Conservation (phyloP, 1,140 invertebrate genomes). For the Cydia amplana region DNA sequence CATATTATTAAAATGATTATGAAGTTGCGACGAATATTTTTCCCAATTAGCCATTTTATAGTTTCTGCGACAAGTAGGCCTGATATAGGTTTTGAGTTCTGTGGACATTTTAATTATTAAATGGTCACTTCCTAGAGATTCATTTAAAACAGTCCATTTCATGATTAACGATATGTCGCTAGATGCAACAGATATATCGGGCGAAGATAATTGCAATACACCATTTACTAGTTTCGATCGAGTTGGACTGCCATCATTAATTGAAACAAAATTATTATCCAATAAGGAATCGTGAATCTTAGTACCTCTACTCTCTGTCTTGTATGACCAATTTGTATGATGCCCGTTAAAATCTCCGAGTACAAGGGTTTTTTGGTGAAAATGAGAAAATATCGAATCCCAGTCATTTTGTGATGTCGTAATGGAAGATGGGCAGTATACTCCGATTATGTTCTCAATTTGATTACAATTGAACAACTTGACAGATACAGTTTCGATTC, state of each 20-base stretch:
- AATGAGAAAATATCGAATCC: constrained; percentile 18
- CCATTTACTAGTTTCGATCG: constrained; percentile 26
- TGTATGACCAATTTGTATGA: too few relatives aligned
- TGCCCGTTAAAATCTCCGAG: too few relatives aligned
- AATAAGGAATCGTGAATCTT: not conserved
- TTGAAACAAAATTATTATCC: constrained; percentile 6
- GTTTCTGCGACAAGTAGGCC: too few relatives aligned
- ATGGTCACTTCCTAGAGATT: too few relatives aligned
- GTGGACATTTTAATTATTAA: too few relatives aligned
- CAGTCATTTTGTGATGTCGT: constrained; percentile 2
- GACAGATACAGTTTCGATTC: constrained; percentile 13
- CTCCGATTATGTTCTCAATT: constrained; percentile 18
- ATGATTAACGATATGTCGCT: too few relatives aligned
- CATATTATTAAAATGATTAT: too few relatives aligned
- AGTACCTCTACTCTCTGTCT: constrained; percentile 9
- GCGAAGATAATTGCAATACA: constrained; percentile 9
- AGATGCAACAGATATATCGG: not conserved
- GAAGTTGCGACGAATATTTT: too few relatives aligned
- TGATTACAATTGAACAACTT: constrained; percentile 10
- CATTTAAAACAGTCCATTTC: too few relatives aligned
- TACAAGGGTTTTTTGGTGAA: not conserved
- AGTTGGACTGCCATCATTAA: constrained; percentile 25
- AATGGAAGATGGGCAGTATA: constrained; percentile 27
- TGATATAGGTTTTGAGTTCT: too few relatives aligned
- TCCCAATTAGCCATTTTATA: too few relatives aligned